Evolutionary conservation across 2,888 invertebrate species (phyloP), one percentile per base, ranked within the genome.

Genomic region (Aporophyla lueneburgensis): DNA sequence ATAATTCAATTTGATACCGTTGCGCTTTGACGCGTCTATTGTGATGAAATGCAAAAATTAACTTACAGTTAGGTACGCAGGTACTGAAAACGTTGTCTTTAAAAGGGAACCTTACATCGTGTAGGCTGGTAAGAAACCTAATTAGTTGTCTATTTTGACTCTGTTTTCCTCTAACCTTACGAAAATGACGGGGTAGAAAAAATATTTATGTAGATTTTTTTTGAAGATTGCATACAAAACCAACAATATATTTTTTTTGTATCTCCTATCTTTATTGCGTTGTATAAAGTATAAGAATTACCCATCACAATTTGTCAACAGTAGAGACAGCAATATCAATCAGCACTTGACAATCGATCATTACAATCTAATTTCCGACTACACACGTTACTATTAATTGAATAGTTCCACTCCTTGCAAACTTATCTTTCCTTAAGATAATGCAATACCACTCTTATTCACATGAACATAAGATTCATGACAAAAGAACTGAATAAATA

Each of bases 321-420:
- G 21, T 49, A 88, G 76, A 66, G 19, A 14, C 14, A 72, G 14
- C 3, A 63, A 71, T 53, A 76, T 88, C 81, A 90, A 89, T 78
- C 81, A 84, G 80, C 88, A 88, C 88, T 90, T 90, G 88, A 91
- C 91, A 91, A 80, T 89, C 91, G 88, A 90, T 89, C 84, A 79
- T 74, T 78, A 81, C 84, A 91, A 90, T 88, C 84, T 84, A 88
- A 90, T 91, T 92, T 89, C 89, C 89, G 77, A 91, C 87, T 89
- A 87, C 86, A 87, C 87, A 89, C 85, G 69, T 76, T 73, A 80
- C 84, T 86, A 88, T 87, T n/a, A 90, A 90, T 90, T 90, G 90
- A 89, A 91, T 93, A 93, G 92, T 92, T 91, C 83, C 76, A 73
- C 54, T 74, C 72, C 76, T 71, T 78, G 76, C 87, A 85, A 89